phyloP scores from a whole-genome alignment of 2,113 vertebrate genomes.

The Gorsachius goisagi region DNA sequence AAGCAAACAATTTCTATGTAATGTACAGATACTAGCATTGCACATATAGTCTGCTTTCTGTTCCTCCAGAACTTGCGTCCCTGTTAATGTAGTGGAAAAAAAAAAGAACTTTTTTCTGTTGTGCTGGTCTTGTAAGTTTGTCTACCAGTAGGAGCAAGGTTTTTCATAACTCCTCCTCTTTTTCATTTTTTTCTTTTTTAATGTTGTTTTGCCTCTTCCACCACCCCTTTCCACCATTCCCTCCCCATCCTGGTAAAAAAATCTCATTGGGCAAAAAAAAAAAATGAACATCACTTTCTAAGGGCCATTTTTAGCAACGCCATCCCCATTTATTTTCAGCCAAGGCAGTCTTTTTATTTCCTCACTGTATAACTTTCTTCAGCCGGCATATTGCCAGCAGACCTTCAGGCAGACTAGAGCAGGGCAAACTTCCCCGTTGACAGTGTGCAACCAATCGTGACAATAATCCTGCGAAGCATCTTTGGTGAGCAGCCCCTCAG shows the following conservation, averaged over 20 bases:
- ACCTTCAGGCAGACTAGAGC: slow-evolving; percentile 66
- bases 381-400: slow-evolving; percentile 63
- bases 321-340: slow-evolving; percentile 75
- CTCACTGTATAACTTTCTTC: slow-evolving; percentile 76
- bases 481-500: slow-evolving; percentile 57
- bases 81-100: slow-evolving; percentile 91
- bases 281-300: slow-evolving; percentile 67
- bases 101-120: slow-evolving; percentile 85
- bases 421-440: slow-evolving; percentile 61
- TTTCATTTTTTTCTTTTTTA: background rate
- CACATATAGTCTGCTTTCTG: slow-evolving; percentile 94
- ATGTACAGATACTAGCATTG: slow-evolving; percentile 99
- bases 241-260: background rate
- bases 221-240: background rate
- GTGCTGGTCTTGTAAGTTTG: slow-evolving; percentile 90
- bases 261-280: slow-evolving; percentile 64
- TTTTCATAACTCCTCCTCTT: slow-evolving; percentile 55
- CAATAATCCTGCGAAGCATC: slow-evolving; percentile 48
- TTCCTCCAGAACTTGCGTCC: slow-evolving; percentile 89
- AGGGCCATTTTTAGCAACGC: slow-evolving; percentile 80
- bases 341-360: slow-evolving; percentile 75
- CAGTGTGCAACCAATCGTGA: slow-evolving; percentile 55
- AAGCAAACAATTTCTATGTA: slow-evolving; percentile 94
- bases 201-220: slow-evolving; percentile 15
- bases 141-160: slow-evolving; percentile 82